Conservation (phyloP, 2,888 invertebrate species). For the Drosophila rellima region DNA sequence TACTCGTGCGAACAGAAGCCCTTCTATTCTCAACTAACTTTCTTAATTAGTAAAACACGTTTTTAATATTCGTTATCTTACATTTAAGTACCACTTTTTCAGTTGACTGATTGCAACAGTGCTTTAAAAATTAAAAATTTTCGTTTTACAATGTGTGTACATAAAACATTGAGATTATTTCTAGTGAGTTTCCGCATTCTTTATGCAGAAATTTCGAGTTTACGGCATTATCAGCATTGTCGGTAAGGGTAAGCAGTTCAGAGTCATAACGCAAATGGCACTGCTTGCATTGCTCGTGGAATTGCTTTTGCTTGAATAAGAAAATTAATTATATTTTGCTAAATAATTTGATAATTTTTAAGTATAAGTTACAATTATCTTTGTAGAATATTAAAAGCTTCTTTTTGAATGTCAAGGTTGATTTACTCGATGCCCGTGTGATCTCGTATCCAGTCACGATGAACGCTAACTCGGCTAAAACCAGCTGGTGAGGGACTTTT, state of each 20-base stretch:
- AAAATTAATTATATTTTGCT: too few relatives aligned
- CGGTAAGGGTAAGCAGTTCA: neutral
- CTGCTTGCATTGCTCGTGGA: too few relatives aligned
- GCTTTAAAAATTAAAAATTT: neutral
- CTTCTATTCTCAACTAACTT: too few relatives aligned
- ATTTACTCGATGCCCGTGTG: conserved; percentile 35
- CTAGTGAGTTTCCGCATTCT: neutral
- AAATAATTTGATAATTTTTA: too few relatives aligned
- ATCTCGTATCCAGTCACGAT: conserved; percentile 56
- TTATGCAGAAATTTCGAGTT: too few relatives aligned
- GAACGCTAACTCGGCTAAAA: conserved; percentile 49
- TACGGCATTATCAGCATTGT: neutral
- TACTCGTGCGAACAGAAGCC: neutral
- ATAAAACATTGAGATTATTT: neutral
- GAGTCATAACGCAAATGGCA: too few relatives aligned
- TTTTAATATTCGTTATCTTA: too few relatives aligned
- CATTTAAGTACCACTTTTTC: too few relatives aligned
- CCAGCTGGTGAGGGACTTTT: conserved; percentile 32
- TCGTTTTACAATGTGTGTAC: neutral
- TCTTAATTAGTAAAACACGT: too few relatives aligned
- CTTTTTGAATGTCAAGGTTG: neutral
- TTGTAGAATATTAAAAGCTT: too few relatives aligned
- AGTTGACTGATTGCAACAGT: neutral
- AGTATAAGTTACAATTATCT: too few relatives aligned
- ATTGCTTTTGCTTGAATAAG: too few relatives aligned